Percentiles rank a stretch among this genome's conserved stretches.
These are phyloP conservation scores for Antechinus flavipes DNA, from an alignment of 2,113 vertebrate genomes.

Conservation along the genomic window DNA sequence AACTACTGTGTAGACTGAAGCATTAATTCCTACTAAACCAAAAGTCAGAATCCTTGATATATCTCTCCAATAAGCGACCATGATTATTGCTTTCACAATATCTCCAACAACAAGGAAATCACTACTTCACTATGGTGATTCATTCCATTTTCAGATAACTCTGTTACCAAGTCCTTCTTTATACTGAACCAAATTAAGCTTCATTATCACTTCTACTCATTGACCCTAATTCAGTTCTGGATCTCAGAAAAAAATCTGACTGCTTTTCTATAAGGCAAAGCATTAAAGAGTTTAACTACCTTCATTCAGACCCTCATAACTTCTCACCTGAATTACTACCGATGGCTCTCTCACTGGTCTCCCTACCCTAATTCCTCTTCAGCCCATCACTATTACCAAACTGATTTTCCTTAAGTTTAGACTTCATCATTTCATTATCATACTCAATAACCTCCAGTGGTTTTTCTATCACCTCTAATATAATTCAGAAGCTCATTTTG, in stretches of 20 bases:
- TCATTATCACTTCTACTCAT: background rate
- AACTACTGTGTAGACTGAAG: no score
- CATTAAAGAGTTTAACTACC: background rate
- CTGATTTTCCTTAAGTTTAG: background rate
- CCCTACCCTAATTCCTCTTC: no score
- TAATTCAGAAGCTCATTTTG: background rate
- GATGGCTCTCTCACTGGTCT: no score
- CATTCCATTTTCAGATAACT: no score
- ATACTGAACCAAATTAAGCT: background rate
- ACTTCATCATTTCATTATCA: background rate
- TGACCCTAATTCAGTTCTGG: background rate
- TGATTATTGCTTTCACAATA: no score
- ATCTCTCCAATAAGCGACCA: no score
- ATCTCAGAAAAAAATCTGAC: background rate
- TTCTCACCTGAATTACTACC: background rate
- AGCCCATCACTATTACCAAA: background rate
- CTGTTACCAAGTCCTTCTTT: no score
- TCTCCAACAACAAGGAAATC: no score
- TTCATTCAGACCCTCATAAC: background rate
- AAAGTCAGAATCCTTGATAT: no score
- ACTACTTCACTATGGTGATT: no score
- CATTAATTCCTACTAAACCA: no score
- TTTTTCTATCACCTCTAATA: background rate
- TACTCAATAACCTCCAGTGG: background rate
- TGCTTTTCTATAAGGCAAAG: background rate